A percentile compares a stretch with the other conserved stretches of the same genome.
These are phyloP conservation scores for Telmatochromis bifrenatus DNA, from an alignment of 2,113 vertebrate genomes.

Conservation along the genomic window DNA sequence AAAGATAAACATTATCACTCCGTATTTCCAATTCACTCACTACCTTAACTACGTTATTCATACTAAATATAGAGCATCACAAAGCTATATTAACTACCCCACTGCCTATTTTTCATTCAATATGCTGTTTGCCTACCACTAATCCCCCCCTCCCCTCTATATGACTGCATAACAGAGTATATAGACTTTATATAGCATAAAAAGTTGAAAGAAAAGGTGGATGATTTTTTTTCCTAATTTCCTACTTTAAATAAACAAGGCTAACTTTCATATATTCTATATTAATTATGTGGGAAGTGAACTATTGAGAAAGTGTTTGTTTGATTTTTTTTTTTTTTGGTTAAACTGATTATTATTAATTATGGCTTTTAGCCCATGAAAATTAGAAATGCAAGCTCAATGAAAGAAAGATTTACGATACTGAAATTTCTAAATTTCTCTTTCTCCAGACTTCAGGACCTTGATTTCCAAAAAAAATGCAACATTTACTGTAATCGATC, in stretches of 20 bases:
- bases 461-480: not conserved
- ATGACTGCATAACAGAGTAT: not conserved
- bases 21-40: not conserved
- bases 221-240: not conserved
- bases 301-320: not conserved
- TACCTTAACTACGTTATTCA: not conserved
- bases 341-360: not conserved
- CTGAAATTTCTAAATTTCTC: not conserved
- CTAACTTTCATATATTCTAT: not conserved
- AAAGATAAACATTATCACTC: not conserved
- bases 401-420: not conserved
- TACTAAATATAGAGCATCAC: not conserved
- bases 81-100: not conserved
- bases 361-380: not conserved
- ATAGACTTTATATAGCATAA: not conserved
- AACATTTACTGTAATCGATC: not conserved
- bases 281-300: not conserved
- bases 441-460: not conserved
- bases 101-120: not conserved
- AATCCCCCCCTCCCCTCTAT: too few species aligned
- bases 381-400: not conserved
- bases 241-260: not conserved
- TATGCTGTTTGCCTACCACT: not conserved
- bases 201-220: not conserved
- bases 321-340: not conserved